Evolutionary conservation across 2,113 vertebrate species (phyloP).

Genomic region (Caranx ignobilis): DNA sequence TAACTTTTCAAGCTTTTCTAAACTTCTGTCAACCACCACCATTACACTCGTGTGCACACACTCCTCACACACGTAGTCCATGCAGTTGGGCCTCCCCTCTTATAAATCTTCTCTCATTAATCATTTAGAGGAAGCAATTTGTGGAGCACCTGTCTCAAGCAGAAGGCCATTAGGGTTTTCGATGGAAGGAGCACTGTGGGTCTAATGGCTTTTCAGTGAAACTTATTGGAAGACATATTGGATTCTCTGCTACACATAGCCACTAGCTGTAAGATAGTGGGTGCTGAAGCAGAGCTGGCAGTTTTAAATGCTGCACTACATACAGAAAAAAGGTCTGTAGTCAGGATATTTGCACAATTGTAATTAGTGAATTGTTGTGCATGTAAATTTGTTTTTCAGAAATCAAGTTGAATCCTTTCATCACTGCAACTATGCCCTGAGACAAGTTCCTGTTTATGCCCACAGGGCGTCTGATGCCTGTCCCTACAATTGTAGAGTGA

Average conservation of each 20-base stretch:
- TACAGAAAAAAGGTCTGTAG: slow-evolving; percentile 2
- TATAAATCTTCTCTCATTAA: slow-evolving; percentile 79
- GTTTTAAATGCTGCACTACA: slow-evolving; percentile 6
- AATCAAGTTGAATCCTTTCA: not conserved
- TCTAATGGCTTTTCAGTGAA: slow-evolving; percentile 79
- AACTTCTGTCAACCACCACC: slow-evolving; percentile 12
- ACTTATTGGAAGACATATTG: slow-evolving; percentile 82
- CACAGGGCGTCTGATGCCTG: not conserved
- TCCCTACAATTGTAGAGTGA: not conserved
- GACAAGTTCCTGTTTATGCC: not conserved
- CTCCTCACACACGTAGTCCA: slow-evolving; percentile 23
- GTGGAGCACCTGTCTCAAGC: slow-evolving; percentile 81
- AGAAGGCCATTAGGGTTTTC: slow-evolving; percentile 80
- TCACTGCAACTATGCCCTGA: not conserved
- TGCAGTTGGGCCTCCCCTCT: slow-evolving; percentile 30
- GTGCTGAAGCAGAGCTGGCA: slow-evolving; percentile 30
- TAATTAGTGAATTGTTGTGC: slow-evolving; percentile 17
- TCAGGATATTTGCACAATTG: slow-evolving; percentile 12
- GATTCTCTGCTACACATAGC: slow-evolving; percentile 63
- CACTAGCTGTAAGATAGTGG: slow-evolving; percentile 55
- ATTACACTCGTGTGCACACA: not conserved
- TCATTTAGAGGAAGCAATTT: slow-evolving; percentile 86
- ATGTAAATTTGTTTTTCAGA: slow-evolving; percentile 21
- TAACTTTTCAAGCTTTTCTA: not conserved
- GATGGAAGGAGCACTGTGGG: slow-evolving; percentile 64